phyloP scores from a whole-genome alignment of 2,888 invertebrate genomes.

The Euclidia mi region DNA sequence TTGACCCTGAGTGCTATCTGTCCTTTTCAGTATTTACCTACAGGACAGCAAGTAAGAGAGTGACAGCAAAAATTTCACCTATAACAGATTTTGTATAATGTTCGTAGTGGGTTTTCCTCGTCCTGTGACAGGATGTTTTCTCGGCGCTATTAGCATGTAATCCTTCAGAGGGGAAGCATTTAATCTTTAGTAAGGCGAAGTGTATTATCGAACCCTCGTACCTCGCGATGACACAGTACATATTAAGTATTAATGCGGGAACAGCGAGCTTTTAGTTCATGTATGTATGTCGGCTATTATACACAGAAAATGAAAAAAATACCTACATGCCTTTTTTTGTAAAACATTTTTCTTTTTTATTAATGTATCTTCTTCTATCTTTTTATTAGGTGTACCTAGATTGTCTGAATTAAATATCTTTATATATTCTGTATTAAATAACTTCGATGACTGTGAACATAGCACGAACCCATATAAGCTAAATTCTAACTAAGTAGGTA shows the following conservation, averaged over 20 bases:
- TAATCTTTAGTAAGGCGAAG: constrained; percentile 15
- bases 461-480: too few relatives aligned
- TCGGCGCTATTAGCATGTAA: constrained; percentile 13
- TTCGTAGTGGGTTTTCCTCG: not conserved
- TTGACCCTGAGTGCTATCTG: too few relatives aligned
- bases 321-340: too few relatives aligned
- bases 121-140: constrained; percentile 14
- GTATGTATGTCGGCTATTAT: not conserved
- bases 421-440: too few relatives aligned
- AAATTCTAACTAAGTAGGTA: too few relatives aligned
- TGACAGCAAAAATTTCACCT: not conserved
- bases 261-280: constrained; percentile 1
- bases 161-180: constrained; percentile 14
- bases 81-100: not conserved
- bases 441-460: too few relatives aligned
- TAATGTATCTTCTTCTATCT: too few relatives aligned
- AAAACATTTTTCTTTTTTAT: too few relatives aligned
- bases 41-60: not conserved
- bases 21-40: not conserved
- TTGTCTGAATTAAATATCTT: too few relatives aligned
- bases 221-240: constrained; percentile 11
- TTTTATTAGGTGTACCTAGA: too few relatives aligned
- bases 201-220: constrained; percentile 14
- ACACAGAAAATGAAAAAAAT: too few relatives aligned
- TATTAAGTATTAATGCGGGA: constrained; percentile 11